phyloP scores from a whole-genome alignment of 2,113 vertebrate genomes.

The Gallinago jamesoni region DNA sequence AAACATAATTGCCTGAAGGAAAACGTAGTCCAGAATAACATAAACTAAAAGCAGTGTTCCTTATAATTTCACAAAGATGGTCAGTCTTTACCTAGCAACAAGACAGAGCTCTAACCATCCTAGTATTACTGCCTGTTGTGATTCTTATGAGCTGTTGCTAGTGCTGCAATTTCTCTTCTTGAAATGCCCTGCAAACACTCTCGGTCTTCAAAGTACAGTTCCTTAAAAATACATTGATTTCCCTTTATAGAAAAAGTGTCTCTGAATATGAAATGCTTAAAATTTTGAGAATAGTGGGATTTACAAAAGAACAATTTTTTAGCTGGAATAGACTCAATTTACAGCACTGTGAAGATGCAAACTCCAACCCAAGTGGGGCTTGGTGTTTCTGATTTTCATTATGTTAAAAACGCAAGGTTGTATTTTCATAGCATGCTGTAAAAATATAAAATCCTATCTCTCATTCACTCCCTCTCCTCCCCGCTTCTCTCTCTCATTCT shows the following conservation, averaged over 20 bases:
- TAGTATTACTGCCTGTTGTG: conserved; percentile 40
- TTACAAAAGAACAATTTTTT: background rate
- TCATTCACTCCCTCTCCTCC: background rate
- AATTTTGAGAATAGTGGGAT: conserved; percentile 11
- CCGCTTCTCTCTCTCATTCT: background rate
- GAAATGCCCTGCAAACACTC: conserved; percentile 27
- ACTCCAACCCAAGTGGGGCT: background rate
- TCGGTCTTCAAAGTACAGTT: conserved; percentile 32
- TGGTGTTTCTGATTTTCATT: background rate
- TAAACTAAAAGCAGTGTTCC: background rate
- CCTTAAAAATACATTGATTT: conserved; percentile 36
- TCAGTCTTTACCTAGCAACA: conserved; percentile 31
- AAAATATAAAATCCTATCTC: background rate
- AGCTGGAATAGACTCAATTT: background rate
- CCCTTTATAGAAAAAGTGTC: background rate
- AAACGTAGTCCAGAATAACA: conserved; percentile 18
- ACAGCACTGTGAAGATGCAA: background rate
- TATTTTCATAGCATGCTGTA: background rate
- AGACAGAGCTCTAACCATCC: conserved; percentile 5
- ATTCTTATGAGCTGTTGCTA: conserved; percentile 32
- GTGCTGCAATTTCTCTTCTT: conserved; percentile 30
- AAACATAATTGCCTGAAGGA: conserved; percentile 40
- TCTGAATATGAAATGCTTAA: conserved; percentile 26
- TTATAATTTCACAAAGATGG: conserved; percentile 35
- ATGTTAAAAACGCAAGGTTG: background rate